Base-by-base conservation (phyloP, 2,888 invertebrate genomes). In the Euplagia quadripunctaria region DNA sequence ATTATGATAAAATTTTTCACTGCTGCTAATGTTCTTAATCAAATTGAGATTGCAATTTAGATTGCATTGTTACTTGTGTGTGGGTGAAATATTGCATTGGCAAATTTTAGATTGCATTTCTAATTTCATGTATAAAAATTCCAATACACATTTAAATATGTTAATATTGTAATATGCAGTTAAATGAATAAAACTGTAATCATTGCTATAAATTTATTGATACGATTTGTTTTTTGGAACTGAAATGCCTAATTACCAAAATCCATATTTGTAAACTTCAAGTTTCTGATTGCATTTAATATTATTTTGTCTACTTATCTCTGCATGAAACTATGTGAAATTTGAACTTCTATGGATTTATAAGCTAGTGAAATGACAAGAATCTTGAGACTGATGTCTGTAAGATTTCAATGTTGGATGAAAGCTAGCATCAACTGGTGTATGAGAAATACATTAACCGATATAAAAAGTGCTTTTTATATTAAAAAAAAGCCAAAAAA, bases 41-140 rank as follows among this genome's bases (percentile, higher is more conserved):
- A 74, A 63, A 43, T 51, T 66, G 63, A 72, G 42, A 73, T 82
- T 74, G 75, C 73, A 74, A 73, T 58, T 68, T 78, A 79, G 75
- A 74, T 76, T 79, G 46, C 70, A 80, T 52, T 73, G 51, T 66
- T 42, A 69, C 17, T 43, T 41, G 41, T 11, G 43, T 43, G 11
- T 31, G 31, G 31, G 31, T n/a, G n/a, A 68, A 2, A 12, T 7
- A 68, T 14, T 61, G 6, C 20, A 68, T 63, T 52, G 31, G 41
- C 61, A 67, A 66, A 1, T 51, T 16, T 64, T 51, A 1, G 1
- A 41, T 51, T 42, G n/a, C 17, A 42, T 68, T 16, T 6, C 49
- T 66, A 16, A 16, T 66, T 31, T 51, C 66, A 31, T 49, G 20
- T 66, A 31, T 51, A 66, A 0, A 9, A 66, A 51, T 41, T 42